Percentiles rank a stretch among this genome's conserved stretches.
phyloP scores from a whole-genome alignment of 2,113 vertebrate species.

The Guaruba guarouba region DNA sequence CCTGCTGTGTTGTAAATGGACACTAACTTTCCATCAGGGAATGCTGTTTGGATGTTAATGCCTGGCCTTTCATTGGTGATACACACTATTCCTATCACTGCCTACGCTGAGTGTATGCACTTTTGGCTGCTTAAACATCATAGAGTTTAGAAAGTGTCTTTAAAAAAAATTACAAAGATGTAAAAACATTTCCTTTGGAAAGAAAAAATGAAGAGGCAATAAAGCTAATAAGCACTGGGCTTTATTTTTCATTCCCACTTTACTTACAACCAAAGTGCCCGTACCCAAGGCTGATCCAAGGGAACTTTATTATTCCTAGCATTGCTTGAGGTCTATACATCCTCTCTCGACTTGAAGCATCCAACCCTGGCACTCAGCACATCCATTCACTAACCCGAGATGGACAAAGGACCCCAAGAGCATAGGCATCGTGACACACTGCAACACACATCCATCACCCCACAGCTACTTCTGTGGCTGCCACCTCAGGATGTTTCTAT shows the following conservation, averaged over 20 bases:
- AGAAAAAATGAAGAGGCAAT: not conserved
- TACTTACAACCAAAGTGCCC: not conserved
- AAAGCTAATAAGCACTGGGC: not conserved
- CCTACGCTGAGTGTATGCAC: fast-evolving
- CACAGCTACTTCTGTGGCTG: not conserved
- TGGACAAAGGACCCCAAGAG: not conserved
- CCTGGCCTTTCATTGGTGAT: not conserved
- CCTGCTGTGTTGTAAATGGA: not conserved
- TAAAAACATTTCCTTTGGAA: not conserved
- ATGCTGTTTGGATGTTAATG: not conserved
- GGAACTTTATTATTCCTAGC: not conserved
- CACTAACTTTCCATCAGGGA: not conserved
- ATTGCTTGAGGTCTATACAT: not conserved
- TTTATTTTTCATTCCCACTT: not conserved
- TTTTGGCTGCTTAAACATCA: not conserved
- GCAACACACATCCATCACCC: not conserved
- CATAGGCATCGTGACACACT: fast-evolving
- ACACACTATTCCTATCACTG: not conserved
- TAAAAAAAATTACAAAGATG: not conserved
- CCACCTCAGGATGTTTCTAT: not conserved
- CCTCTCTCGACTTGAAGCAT: not conserved
- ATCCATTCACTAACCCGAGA: fast-evolving
- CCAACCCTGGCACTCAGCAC: fast-evolving
- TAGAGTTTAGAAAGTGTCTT: not conserved
- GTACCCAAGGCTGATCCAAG: not conserved